Base-by-base conservation (phyloP, 2,888 invertebrate genomes). In the Dioctria rufipes region DNA sequence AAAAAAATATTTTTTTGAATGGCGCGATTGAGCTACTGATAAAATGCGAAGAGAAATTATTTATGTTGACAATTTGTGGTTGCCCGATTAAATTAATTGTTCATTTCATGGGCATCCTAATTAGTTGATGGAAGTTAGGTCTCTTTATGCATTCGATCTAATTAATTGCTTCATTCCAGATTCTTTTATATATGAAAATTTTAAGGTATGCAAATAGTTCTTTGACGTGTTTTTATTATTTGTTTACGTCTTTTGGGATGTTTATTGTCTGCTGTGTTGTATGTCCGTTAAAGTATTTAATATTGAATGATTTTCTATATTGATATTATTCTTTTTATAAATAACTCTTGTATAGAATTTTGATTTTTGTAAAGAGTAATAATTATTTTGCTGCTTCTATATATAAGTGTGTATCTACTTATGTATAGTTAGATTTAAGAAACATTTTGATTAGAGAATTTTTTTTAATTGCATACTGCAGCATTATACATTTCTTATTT, bases 11-110 rank as follows among this genome's bases (percentile, higher is more conserved):
- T 49, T 49, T 49, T 77, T 61, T 25, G 40, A n/a, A 39, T 63
- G 40, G n/a, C 8, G 40, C 58, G 77, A 77, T 77, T 58, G 39
- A 63, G 77, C 63, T 63, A 63, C 77, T 49, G 77, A 77, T 77
- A 77, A 77, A 77, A 78, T 13, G 42, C 39, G 66, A 78, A 67
- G 43, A 58, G 58, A 46, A 79, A 67, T 79, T 79, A 79, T 79
- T 79, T 79, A 79, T 79, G 79, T 69, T 79, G 79, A 79, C 79
- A 79, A 79, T 79, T 67, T 79, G 42, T 79, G 79, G 79, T 42
- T 51, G 79, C 43, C 66, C 37, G 58, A 39, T 66, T 67, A 42
- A 77, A 63, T 77, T 77, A 77, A 63, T 77, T 63, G 77, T n/a
- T 46, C 63, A 49, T 61, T 77, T 60, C 63, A 77, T 77, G 43